Evolutionary conservation across 2,888 invertebrate genomes (phyloP), one percentile per base, ranked within the genome.

Genomic region (Germaria angustata): DNA sequence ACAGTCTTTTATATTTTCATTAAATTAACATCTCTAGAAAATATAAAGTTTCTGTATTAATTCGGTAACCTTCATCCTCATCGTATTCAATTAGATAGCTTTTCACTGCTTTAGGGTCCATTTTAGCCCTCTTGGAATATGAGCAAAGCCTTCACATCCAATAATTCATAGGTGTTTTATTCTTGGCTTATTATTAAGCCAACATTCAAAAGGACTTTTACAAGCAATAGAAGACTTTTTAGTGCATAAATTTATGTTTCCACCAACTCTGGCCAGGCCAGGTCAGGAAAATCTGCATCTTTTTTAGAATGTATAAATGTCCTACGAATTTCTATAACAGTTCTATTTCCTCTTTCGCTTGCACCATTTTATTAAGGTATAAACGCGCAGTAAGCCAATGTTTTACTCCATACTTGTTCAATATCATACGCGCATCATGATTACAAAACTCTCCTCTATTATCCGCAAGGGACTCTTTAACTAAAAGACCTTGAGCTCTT

Each of bases 101-200:
- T n/a, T n/a, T n/a, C n/a, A n/a, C n/a, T n/a, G n/a, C n/a, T n/a
- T n/a, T n/a, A n/a, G n/a, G n/a, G n/a, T 81, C 79, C 71, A 79
- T 71, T 53, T 81, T 83, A 32, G 32, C 72, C 55, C 81, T 28
- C 66, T 81, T 51, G 83, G 84, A 15, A 84, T 36, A 32, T 81
- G 72, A 22, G 15, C 41, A 51, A 36, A 82, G 20, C 78, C 77
- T 13, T 51, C 32, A 2, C 59, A 78, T 32, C 75, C 81, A 71
- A 84, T 66, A 9, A 80, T 71, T 13, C 77, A 36, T 15, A 85
- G 39, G 46, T 83, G 73, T 24, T 68, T 73, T 6, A 83, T 73
- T n/a, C n/a, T n/a, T n/a, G n/a, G n/a, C n/a, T n/a, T n/a, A n/a
- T n/a, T n/a, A n/a, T n/a, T n/a, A n/a, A 17, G n/a, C 85, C 80